These are phyloP conservation scores for Drosophila austrosaltans DNA, from an alignment of 2,888 invertebrate genomes.

Conservation along the genomic window DNA sequence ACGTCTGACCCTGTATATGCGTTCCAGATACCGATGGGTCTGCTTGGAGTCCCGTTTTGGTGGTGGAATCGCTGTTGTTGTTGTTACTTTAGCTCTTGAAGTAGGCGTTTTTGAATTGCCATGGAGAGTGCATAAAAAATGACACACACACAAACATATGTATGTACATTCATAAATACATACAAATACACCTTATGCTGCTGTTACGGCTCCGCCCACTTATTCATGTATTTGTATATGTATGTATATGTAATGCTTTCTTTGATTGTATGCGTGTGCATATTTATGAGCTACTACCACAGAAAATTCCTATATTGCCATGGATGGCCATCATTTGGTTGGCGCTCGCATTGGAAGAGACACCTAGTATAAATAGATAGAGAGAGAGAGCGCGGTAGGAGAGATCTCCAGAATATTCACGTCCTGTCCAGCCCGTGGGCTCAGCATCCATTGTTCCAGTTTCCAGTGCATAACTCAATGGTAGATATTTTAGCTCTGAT, in stretches of 20 bases:
- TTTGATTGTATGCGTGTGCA: conserved; percentile 47
- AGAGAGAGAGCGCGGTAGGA: conserved; percentile 8
- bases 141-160: conserved; percentile 45
- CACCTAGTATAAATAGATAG: neutral
- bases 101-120: conserved; percentile 81
- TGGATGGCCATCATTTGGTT: conserved; percentile 62
- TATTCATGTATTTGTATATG: conserved; percentile 53
- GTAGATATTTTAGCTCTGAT: conserved; percentile 74
- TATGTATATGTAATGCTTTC: conserved; percentile 28
- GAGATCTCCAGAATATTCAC: neutral
- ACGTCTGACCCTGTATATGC: too few relatives aligned
- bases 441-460: conserved; percentile 74
- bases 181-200: conserved; percentile 68
- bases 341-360: conserved; percentile 56
- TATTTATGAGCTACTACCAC: conserved; percentile 71
- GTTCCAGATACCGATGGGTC: neutral
- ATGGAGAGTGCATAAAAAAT: conserved; percentile 74
- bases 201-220: conserved; percentile 82
- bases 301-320: conserved; percentile 64
- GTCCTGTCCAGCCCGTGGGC: conserved; percentile 43
- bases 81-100: conserved; percentile 66
- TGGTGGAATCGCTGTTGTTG: conserved; percentile 45
- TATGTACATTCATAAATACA: conserved; percentile 43
- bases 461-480: conserved; percentile 79
- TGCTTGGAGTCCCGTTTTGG: conserved; percentile 26